These are phyloP conservation scores for Tetropium fuscum DNA, from an alignment of 2,888 invertebrate species.

Conservation along the genomic window DNA sequence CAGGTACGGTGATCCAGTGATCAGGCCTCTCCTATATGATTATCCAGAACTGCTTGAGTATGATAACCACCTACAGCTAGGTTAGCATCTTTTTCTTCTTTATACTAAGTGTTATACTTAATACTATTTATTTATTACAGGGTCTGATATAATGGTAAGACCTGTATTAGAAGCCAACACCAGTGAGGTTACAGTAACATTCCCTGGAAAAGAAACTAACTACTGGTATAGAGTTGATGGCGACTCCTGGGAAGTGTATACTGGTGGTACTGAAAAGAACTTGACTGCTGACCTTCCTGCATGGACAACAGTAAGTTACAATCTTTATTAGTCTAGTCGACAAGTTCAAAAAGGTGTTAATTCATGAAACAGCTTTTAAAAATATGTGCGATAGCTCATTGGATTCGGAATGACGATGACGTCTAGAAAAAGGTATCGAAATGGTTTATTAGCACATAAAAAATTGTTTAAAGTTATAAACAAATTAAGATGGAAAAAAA, in stretches of 20 bases:
- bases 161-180: constrained; percentile 85
- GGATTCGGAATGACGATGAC: too few species aligned
- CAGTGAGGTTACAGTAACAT: constrained; percentile 81
- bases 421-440: too few species aligned
- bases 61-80: constrained; percentile 3
- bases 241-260: constrained; percentile 19
- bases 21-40: constrained; percentile 15
- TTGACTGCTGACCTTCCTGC: too few species aligned
- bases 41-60: not conserved
- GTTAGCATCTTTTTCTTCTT: not conserved
- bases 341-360: too few species aligned
- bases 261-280: too few species aligned
- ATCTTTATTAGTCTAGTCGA: too few species aligned
- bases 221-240: constrained; percentile 75
- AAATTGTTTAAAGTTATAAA: too few species aligned
- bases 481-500: too few species aligned
- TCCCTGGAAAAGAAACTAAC: constrained; percentile 81
- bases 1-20: constrained; percentile 48
- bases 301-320: too few species aligned
- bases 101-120: not conserved
- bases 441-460: too few species aligned
- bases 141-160: constrained; percentile 83
- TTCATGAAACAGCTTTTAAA: too few species aligned
- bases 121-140: constrained; percentile 66
- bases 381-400: too few species aligned